Conservation (phyloP, 2,113 vertebrate species). For the Trematocara nigrifrons region DNA sequence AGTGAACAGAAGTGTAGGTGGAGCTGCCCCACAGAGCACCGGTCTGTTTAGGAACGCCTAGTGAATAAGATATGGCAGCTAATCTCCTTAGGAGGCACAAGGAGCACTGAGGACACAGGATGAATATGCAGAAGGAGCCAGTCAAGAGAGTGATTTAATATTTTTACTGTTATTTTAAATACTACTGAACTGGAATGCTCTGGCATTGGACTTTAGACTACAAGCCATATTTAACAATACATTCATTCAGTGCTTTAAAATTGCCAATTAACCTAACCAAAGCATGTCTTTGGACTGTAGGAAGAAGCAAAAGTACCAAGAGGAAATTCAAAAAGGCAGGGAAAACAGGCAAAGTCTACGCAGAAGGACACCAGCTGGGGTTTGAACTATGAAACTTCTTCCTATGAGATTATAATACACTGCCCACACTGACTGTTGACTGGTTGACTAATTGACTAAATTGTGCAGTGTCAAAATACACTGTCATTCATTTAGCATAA, state of each 20-base stretch:
- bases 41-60: neutral
- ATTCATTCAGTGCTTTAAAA: neutral
- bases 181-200: neutral
- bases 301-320: neutral
- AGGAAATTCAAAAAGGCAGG: neutral
- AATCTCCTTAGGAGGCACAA: constrained; percentile 42
- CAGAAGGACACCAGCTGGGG: neutral
- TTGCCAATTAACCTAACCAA: neutral
- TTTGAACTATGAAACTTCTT: neutral
- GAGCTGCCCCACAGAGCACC: neutral
- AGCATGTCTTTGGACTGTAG: neutral
- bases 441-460: neutral
- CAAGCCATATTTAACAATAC: neutral
- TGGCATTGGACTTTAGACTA: neutral
- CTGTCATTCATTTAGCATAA: neutral
- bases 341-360: neutral
- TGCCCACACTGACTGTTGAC: neutral
- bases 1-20: neutral
- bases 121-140: neutral
- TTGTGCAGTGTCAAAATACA: neutral
- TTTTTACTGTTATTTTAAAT: neutral
- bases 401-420: neutral
- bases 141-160: neutral
- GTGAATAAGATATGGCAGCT: constrained; percentile 23
- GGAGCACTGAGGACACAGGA: neutral